Base-by-base conservation (phyloP, 2,797 vertebrate species). In the Fringilla coelebs region DNA sequence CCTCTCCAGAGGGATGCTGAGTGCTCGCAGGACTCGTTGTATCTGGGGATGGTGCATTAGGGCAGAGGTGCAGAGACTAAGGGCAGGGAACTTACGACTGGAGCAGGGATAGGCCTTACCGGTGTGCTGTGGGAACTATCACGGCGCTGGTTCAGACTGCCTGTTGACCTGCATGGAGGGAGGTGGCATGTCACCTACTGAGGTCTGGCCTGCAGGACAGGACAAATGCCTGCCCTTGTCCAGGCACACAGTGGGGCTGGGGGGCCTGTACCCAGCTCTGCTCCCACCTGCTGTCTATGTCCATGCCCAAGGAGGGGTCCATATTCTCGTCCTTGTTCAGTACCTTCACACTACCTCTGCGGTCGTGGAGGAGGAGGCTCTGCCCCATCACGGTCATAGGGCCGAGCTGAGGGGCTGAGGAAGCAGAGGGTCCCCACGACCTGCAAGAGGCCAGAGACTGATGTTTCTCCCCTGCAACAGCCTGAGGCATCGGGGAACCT, bases 1-100 rank as follows among this genome's bases (percentile, higher is more conserved):
- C 58, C 79, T 97, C 45, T 96, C 92, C 92, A n/a, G 63, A 0
- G 98, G 97, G 65, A 98, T 41, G 5, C 34, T 46, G 93, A 99
- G 98, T 0, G 83, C 78, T 45, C 96, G 34, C 78, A 99, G 93
- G 55, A 90, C 97, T 11, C 46, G 41, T 73, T 98, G 68, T 63
- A 98, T 95, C 98, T 99, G 93, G 12, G 21, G 43, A 65, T 0
- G 1, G 62, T 9, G 26, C 9, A 1, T 96, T 66, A 94, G 63
- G 48, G 18, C 40, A 62, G 22, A 62, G 34, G 13, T 11, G 17
- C 28, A 73, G 46, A 60, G 22, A 14, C 9, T 11, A 78, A 57
- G 60, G 65, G 63, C 32, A 43, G 46, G n/a, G 61, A 29, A 36
- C n/a, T 25, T 34, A 57, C 5, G 16, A 10, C 46, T 28, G 2